Percentiles rank a stretch among this genome's conserved stretches.
phyloP scores from a whole-genome alignment of 2,888 invertebrate species.

The Lacanobia oleracea region DNA sequence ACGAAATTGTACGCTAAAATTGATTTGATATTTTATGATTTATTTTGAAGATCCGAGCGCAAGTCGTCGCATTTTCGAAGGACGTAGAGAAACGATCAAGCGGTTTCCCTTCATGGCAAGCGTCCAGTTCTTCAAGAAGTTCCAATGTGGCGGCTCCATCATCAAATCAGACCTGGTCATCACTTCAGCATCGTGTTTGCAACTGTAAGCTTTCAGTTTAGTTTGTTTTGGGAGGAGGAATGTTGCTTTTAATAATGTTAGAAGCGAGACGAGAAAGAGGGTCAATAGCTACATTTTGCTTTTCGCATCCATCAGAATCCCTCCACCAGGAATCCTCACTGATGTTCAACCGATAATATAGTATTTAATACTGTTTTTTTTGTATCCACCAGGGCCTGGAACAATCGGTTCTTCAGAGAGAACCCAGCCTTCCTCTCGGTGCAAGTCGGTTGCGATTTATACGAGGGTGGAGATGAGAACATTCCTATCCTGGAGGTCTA shows the following conservation, averaged over 20 bases:
- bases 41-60: slow-evolving; percentile 67
- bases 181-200: slow-evolving; percentile 84
- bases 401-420: slow-evolving; percentile 84
- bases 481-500: slow-evolving; percentile 79
- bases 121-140: slow-evolving; percentile 79
- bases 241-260: neutral
- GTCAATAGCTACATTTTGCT: neutral
- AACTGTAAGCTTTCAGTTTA: slow-evolving; percentile 74
- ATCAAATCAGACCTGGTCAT: slow-evolving; percentile 81
- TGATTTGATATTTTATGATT: neutral
- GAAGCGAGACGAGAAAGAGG: neutral
- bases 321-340: neutral
- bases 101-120: slow-evolving; percentile 83
- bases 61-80: slow-evolving; percentile 77
- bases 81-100: slow-evolving; percentile 74
- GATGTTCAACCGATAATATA: neutral
- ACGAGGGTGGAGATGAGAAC: slow-evolving; percentile 77
- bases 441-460: slow-evolving; percentile 80
- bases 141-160: slow-evolving; percentile 83
- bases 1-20: too few species aligned
- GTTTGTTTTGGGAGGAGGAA: neutral
- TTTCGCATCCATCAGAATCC: neutral
- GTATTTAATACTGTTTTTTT: neutral
- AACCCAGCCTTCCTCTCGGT: slow-evolving; percentile 83
- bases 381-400: slow-evolving; percentile 76